Base-by-base conservation (phyloP, 1,140 invertebrate species). In the Vanessa atalanta region DNA sequence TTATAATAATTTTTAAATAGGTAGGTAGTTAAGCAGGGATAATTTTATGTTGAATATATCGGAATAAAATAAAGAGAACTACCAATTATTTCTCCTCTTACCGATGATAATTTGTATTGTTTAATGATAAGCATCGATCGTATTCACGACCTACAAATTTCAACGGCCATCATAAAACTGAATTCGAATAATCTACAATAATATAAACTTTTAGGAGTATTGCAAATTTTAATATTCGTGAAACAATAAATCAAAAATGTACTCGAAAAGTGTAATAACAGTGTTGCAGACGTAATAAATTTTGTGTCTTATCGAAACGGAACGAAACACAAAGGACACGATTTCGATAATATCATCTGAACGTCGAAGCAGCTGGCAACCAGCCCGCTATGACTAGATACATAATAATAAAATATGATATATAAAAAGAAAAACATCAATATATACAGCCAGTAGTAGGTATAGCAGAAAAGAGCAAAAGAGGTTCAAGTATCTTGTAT, bases 241-340 rank as follows among this genome's bases (percentile, higher is more conserved):
- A 23, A 23, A 57, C 23, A 12, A 26, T 57, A 57, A 57, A 57
- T 57, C 55, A 12, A 11, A 57, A 57, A 57, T 57, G n/a, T 7
- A 57, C 23, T 20, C 16, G 13, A 13, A 57, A 26, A 57, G 12
- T 64, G 26, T 47, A 64, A 64, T 64, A 64, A 37, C 31, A 60
- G 16, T 13, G 37, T 57, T n/a, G 68, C 57, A 63, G 55, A 61
- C 55, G 23, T 13, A 50, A 61, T 70, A 70, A 70, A 70, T 48
- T 61, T 14, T 60, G 16, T 16, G 43, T 20, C n/a, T n/a, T 53
- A 69, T 61, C n/a, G 51, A 64, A n/a, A 65, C 50, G 20, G 50
- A 65, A 37, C 51, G 61, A 31, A 65, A 60, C 37, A 72, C 20
- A 60, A 65, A 65, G 26, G 47, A 15, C 16, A 15, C 15, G 47